These are phyloP conservation scores for Rhabdophis nuchalis DNA, from an alignment of 2,797 vertebrate genomes.

Conservation along the genomic window DNA sequence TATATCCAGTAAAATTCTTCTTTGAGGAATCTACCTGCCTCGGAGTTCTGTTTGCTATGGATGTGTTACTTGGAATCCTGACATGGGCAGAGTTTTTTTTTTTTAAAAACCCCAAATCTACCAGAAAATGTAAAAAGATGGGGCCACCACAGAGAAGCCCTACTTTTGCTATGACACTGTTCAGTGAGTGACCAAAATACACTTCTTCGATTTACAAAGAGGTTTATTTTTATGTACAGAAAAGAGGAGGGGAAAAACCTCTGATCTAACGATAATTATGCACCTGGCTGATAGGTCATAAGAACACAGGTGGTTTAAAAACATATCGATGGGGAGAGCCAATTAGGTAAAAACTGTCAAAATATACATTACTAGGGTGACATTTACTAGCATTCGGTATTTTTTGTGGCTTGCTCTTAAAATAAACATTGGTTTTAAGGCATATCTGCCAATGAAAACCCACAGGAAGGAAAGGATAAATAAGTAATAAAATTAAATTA, in stretches of 20 bases:
- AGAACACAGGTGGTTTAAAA: background rate
- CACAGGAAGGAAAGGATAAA: background rate
- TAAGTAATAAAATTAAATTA: background rate
- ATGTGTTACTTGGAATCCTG: too few species aligned
- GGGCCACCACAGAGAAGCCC: background rate
- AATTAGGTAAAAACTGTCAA: background rate
- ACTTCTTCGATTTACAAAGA: background rate
- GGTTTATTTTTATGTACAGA: background rate
- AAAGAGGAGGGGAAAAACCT: fast-evolving
- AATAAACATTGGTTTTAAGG: background rate
- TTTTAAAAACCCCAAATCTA: too few species aligned
- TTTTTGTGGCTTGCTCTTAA: background rate
- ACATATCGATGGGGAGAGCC: background rate
- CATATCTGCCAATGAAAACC: background rate
- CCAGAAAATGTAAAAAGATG: background rate
- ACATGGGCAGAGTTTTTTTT: too few species aligned
- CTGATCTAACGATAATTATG: background rate
- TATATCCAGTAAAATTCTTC: too few species aligned
- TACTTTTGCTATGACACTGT: background rate
- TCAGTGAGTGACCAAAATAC: background rate
- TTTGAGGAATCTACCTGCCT: too few species aligned
- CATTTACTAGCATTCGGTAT: background rate
- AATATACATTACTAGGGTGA: background rate
- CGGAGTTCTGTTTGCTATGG: too few species aligned
- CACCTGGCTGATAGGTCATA: background rate